phyloP scores from a whole-genome alignment of 2,888 invertebrate genomes.

The Hirtodrosophila alboralis region DNA sequence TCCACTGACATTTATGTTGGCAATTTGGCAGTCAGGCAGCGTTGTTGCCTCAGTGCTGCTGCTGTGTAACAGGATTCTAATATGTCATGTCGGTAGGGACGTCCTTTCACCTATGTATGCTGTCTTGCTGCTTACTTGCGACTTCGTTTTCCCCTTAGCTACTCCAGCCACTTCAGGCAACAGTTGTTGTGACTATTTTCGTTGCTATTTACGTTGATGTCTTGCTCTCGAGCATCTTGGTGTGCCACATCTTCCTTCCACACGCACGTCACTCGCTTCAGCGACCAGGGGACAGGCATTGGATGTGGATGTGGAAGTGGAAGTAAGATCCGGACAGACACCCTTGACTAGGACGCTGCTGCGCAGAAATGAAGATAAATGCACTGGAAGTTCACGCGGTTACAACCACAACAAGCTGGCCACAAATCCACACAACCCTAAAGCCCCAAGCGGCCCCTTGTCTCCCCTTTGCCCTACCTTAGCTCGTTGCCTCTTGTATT shows the following conservation, averaged over 20 bases:
- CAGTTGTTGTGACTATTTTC: conserved; percentile 70
- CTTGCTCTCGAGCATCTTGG: conserved; percentile 51
- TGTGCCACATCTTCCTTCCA: neutral
- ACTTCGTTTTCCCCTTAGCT: conserved; percentile 9
- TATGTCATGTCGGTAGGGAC: conserved; percentile 77
- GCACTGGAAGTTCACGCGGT: conserved; percentile 76
- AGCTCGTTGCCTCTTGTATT: conserved; percentile 26
- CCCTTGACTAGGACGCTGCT: conserved; percentile 52
- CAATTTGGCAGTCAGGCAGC: conserved; percentile 76
- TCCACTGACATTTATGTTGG: conserved; percentile 80
- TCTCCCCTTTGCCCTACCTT: conserved; percentile 1
- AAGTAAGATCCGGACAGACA: conserved; percentile 21
- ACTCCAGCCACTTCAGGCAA: conserved; percentile 49
- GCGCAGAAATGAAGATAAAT: conserved; percentile 79
- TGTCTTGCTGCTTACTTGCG: conserved; percentile 12
- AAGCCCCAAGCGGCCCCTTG: conserved; percentile 42
- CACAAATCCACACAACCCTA: conserved; percentile 55
- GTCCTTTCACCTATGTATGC: conserved; percentile 65
- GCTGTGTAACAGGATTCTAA: conserved; percentile 75
- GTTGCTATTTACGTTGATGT: conserved; percentile 57
- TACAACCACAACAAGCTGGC: conserved; percentile 68
- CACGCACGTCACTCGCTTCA: conserved; percentile 49
- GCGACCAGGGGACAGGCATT: conserved; percentile 36
- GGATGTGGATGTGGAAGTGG: conserved; percentile 1
- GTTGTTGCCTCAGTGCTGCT: conserved; percentile 31